Conservation (phyloP, 1,140 invertebrate genomes). For the Mycetomoellerius zeteki region DNA sequence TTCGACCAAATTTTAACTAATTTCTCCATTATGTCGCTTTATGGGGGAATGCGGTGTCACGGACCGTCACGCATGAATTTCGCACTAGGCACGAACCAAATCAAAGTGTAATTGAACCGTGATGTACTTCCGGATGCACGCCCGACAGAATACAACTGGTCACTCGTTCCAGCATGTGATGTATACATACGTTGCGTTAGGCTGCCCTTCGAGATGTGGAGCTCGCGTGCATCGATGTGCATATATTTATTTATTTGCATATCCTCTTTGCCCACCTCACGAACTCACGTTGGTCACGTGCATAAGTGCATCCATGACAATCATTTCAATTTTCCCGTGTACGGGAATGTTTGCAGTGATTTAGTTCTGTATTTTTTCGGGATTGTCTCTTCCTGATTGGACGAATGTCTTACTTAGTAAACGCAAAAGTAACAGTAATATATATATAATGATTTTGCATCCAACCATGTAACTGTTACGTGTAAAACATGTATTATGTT, state of each 20-base stretch:
- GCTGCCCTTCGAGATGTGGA: not conserved
- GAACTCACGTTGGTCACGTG: not conserved
- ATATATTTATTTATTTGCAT: slow-evolving; percentile 53
- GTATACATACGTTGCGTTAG: slow-evolving; percentile 7
- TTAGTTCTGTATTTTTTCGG: not conserved
- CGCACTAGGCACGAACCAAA: slow-evolving; percentile 7
- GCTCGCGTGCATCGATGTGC: slow-evolving; percentile 33
- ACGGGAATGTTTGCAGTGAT: not conserved
- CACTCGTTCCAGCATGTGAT: slow-evolving; percentile 22
- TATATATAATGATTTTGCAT: no score
- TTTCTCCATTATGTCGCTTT: slow-evolving; percentile 45
- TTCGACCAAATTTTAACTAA: slow-evolving; percentile 29
- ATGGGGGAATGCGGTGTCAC: not conserved
- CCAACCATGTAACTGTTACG: no score
- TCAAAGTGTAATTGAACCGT: slow-evolving; percentile 46
- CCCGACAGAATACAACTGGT: slow-evolving; percentile 15
- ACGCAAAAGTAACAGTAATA: no score
- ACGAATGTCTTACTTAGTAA: not conserved
- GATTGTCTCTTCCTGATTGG: not conserved
- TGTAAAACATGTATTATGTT: no score
- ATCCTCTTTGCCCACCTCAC: slow-evolving; percentile 2
- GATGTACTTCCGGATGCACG: slow-evolving; percentile 34
- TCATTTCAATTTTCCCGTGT: not conserved
- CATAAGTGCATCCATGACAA: not conserved
- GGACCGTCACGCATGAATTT: slow-evolving; percentile 30